Percentiles rank a stretch among this genome's conserved stretches.
These are phyloP conservation scores for Ctenosaura bakeri DNA, from an alignment of 2,797 vertebrate species.

Conservation along the genomic window DNA sequence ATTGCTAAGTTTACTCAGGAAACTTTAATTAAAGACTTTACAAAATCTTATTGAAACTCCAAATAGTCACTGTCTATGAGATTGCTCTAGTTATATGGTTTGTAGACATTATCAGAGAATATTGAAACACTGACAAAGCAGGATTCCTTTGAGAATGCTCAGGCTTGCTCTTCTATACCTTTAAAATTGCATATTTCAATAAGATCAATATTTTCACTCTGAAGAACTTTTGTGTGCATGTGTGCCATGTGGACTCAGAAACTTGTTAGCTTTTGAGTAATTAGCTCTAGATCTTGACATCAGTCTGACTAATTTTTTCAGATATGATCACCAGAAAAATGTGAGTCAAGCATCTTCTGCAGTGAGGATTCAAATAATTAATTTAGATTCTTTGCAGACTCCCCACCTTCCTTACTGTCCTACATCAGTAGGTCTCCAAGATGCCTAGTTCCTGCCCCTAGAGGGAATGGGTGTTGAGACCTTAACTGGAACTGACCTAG, in stretches of 20 bases:
- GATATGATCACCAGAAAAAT: not conserved
- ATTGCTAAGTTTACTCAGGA: not conserved
- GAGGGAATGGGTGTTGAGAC: not conserved
- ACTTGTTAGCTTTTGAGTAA: not conserved
- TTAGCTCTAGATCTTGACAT: not conserved
- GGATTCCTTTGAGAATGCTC: not conserved
- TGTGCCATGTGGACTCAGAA: too few species aligned
- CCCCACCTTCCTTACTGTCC: not conserved
- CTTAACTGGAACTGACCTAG: not conserved
- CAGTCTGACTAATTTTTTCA: not conserved
- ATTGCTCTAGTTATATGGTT: not conserved
- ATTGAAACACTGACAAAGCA: not conserved
- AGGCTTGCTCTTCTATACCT: not conserved
- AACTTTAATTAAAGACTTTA: not conserved
- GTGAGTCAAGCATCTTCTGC: not conserved
- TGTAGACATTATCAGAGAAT: not conserved
- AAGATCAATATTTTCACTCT: not conserved
- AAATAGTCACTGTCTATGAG: not conserved
- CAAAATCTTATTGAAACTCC: not conserved
- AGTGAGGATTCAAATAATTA: not conserved
- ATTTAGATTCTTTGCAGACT: not conserved
- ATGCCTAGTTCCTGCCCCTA: not conserved
- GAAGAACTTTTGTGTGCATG: not conserved
- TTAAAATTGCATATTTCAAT: too few species aligned
- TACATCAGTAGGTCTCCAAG: not conserved